A percentile compares a stretch with the other conserved stretches of the same genome.
Evolutionary conservation across 2,113 vertebrate genomes (phyloP).

Genomic region (Gambusia holbrooki): DNA sequence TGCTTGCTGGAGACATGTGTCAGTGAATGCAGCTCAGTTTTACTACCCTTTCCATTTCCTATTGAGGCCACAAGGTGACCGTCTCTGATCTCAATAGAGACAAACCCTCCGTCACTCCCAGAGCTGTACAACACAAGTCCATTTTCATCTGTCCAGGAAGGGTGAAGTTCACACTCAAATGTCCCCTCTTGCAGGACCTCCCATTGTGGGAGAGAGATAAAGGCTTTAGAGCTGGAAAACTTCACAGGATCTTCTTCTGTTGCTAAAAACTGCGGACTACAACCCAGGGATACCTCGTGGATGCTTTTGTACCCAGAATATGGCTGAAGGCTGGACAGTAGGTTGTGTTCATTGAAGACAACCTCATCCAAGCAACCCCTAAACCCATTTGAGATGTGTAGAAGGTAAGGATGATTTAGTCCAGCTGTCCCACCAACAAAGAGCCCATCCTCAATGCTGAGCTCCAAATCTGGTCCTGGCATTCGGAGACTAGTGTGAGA

Average conservation of each 20-base stretch:
- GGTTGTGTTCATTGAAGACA: slow-evolving; percentile 83
- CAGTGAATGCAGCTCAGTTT: slow-evolving; percentile 77
- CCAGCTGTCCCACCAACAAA: slow-evolving; percentile 80
- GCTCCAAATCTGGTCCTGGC: slow-evolving; percentile 75
- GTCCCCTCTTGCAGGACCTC: slow-evolving; percentile 67
- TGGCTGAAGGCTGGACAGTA: slow-evolving; percentile 82
- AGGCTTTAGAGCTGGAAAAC: slow-evolving; percentile 90
- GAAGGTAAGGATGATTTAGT: slow-evolving; percentile 75
- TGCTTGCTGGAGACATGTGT: slow-evolving; percentile 72
- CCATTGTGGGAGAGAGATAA: slow-evolving; percentile 82
- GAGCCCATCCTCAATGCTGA: slow-evolving; percentile 84
- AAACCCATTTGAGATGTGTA: slow-evolving; percentile 68
- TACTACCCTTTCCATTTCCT: slow-evolving; percentile 68
- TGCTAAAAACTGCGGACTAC: slow-evolving; percentile 87
- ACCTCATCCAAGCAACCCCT: slow-evolving; percentile 86
- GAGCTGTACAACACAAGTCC: slow-evolving; percentile 86
- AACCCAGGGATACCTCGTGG: slow-evolving; percentile 87
- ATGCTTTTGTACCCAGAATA: slow-evolving; percentile 83
- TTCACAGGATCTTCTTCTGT: slow-evolving; percentile 83
- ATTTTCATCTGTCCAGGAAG: slow-evolving; percentile 61
- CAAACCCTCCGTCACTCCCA: slow-evolving; percentile 78
- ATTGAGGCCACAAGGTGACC: slow-evolving; percentile 80
- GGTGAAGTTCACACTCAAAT: slow-evolving; percentile 82
- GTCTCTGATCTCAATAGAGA: slow-evolving; percentile 84
- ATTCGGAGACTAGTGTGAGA: slow-evolving; percentile 68